Conservation (phyloP, 2,888 invertebrate genomes). For the Podotricha telesiphe region DNA sequence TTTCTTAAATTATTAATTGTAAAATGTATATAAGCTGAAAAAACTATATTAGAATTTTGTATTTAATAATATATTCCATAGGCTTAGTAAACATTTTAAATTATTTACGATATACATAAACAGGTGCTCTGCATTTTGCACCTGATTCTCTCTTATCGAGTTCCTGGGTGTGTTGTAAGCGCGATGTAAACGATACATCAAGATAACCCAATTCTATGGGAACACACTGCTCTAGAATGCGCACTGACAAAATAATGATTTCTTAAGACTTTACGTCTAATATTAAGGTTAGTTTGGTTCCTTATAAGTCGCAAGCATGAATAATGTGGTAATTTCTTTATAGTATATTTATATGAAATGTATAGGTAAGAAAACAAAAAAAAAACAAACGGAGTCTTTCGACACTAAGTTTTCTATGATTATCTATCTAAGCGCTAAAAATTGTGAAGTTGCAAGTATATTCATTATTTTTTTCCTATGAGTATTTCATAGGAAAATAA, state of each 20-base stretch:
- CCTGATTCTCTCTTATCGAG: constrained; percentile 51
- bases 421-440: too few species aligned
- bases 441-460: too few species aligned
- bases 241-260: constrained; percentile 52
- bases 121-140: constrained; percentile 31
- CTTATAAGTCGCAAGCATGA: background rate
- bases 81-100: background rate
- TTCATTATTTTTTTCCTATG: too few species aligned
- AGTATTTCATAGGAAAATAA: too few species aligned
- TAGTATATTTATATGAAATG: background rate
- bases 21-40: background rate
- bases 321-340: background rate
- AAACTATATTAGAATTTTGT: background rate
- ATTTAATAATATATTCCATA: background rate
- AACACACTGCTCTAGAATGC: constrained; percentile 51
- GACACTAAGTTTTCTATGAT: too few species aligned
- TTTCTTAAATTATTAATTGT: background rate
- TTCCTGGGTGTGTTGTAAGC: constrained; percentile 58
- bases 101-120: background rate
- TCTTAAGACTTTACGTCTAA: constrained; percentile 39
- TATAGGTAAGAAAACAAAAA: background rate
- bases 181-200: constrained; percentile 64
- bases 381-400: background rate
- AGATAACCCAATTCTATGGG: constrained; percentile 79
- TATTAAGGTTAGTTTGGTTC: constrained; percentile 3